Conservation (phyloP, 2,113 vertebrate genomes). For the Oreochromis aureus region DNA sequence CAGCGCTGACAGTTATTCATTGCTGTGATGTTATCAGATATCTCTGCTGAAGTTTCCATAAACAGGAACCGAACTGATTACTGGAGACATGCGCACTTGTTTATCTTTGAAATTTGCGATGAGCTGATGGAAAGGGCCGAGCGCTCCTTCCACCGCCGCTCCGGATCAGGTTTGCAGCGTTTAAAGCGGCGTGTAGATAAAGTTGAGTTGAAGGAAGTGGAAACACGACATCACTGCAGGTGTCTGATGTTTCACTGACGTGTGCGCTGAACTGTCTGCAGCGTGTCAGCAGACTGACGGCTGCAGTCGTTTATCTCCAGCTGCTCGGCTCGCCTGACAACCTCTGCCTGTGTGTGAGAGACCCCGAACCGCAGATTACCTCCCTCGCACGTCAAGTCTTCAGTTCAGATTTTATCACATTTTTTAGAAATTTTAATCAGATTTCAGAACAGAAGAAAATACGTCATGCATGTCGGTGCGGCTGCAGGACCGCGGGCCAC, state of each 20-base stretch:
- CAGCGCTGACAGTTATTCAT: not conserved
- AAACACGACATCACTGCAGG: not conserved
- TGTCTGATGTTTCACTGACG: not conserved
- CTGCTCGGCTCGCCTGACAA: not conserved
- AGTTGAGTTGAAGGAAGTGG: not conserved
- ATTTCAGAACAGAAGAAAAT: not conserved
- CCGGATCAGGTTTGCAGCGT: not conserved
- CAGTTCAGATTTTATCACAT: not conserved
- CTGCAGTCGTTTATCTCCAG: not conserved
- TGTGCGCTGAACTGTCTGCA: not conserved
- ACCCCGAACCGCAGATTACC: not conserved
- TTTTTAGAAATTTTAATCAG: not conserved
- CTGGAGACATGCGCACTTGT: not conserved
- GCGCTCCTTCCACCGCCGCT: not conserved
- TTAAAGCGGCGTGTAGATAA: not conserved
- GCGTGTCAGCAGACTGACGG: not conserved
- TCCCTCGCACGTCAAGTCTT: not conserved
- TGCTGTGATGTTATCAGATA: not conserved
- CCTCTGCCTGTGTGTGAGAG: not conserved
- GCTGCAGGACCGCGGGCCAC: not conserved
- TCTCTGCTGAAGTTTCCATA: not conserved
- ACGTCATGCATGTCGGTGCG: fast-evolving
- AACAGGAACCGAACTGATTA: not conserved
- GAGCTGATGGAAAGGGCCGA: not conserved
- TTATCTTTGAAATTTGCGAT: not conserved